Evolutionary conservation across 2,888 invertebrate genomes (phyloP), one percentile per base, ranked within the genome.

Genomic region (Torymus texanus): DNA sequence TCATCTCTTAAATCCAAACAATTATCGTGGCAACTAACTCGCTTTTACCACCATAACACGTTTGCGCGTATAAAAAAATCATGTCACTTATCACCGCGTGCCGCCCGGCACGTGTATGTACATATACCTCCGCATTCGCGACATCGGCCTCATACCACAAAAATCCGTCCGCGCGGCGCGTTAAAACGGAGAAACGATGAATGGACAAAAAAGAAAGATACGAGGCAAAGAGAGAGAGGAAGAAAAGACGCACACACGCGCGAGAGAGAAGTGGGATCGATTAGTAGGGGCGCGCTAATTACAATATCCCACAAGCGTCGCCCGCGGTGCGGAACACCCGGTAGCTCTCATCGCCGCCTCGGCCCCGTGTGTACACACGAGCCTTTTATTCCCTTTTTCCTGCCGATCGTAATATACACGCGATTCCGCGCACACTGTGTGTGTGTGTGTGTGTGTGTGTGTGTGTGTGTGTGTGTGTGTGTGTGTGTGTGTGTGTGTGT

Each of bases 261-360:
- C 10, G 58, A 18, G 18, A 4, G 41, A 41, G 41, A 41, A 41
- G 77, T 76, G 77, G 63, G 75, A 79, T 76, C 80, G 75, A 81
- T 86, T 86, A 85, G 84, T 84, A 81, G 70, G 56, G 55, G 56
- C 67, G 56, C 77, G 85, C 82, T 86, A 86, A 86, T 85, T 85
- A 82, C 66, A 72, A 71, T 65, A 65, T 55, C 24, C n/a, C 21
- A 72, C 72, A 78, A 41, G 29, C 50, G 65, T 50, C 18, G 67
- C 18, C 14, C 29, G n/a, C 51, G 14, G 16, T n/a, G 14, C 62
- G 75, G 65, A 65, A 65, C 71, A 66, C 51, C 41, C 70, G 77
- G 71, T 71, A 71, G 77, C 83, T 80, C 53, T 24, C 14, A 50
- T 5, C 14, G 4, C 13, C 21, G 21, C 21, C 21, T 21, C 21